Evolutionary conservation across 1,140 invertebrate species (phyloP), one percentile per base, ranked within the genome.

Genomic region (Drosophila nigromelanica): DNA sequence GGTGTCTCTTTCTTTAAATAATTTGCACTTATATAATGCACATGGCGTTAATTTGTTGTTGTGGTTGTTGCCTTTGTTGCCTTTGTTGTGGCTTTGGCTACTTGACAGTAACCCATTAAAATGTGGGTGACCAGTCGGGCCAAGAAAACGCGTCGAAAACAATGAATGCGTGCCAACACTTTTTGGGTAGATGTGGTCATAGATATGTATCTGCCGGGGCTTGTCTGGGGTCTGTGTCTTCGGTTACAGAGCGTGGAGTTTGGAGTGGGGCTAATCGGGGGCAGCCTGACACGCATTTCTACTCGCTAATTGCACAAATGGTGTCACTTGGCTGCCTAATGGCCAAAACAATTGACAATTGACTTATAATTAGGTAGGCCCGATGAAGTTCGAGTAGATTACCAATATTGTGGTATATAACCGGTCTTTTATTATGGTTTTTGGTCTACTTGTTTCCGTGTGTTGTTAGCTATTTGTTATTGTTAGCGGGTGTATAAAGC

Each of bases 301-400:
- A 61, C 47, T 43, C 47, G 39, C 66, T 52, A 68, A 68, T 27
- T 68, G 56, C 30, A 52, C 30, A 52, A 68, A 61, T 61, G 52
- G 66, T 52, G 47, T 35, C 56, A 68, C 15, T 37, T 61, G 45
- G 47, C 39, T 18, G 39, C 76, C 61, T 70, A 77, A 85, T 74
- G 76, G 70, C 59, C 73, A 59, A 76, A 73, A 77, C 33, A 35
- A 66, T 71, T 33, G 79, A 51, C 64, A 80, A 80, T 77, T 70
- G 80, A 73, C 76, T 85, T 85, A 70, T 85, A 85, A 85, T 85
- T 85, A 76, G 73, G 61, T 64, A 56, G 70, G 48, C 45, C 40
- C 33, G 33, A 35, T 24, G 15, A 45, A 15, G 55, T 63, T 15
- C 8, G 58, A 33, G 15, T 30, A 42, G 10, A n/a, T 42, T 12